phyloP scores from a whole-genome alignment of 2,797 vertebrate species.

The Diplodus puntazzo region DNA sequence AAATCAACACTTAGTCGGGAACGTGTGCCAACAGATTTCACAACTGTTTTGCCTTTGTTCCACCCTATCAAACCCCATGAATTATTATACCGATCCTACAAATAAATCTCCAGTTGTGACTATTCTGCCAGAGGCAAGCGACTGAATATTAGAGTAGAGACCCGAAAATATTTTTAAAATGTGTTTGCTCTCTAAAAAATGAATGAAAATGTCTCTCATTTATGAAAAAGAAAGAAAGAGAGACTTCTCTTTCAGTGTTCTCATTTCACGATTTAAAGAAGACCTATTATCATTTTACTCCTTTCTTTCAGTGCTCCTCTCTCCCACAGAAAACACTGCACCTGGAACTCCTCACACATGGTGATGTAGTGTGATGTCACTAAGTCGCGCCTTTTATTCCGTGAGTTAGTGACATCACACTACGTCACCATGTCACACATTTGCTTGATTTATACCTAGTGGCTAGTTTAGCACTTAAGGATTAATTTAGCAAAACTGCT shows the following conservation, averaged over 20 bases:
- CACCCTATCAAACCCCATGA: conserved; percentile 48
- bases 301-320: too few species aligned
- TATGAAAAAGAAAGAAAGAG: neutral
- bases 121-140: conserved; percentile 17
- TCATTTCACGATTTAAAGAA: neutral
- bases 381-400: too few species aligned
- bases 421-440: too few species aligned
- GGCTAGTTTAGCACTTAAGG: too few species aligned
- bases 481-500: too few species aligned
- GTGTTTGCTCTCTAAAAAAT: conserved; percentile 10
- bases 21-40: conserved; percentile 54
- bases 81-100: conserved; percentile 35
- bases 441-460: too few species aligned
- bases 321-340: too few species aligned
- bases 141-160: neutral
- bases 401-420: too few species aligned
- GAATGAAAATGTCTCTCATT: neutral
- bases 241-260: neutral
- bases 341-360: too few species aligned
- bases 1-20: conserved; percentile 20
- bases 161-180: neutral
- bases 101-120: conserved; percentile 39
- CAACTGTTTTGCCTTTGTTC: conserved; percentile 60
- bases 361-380: too few species aligned
- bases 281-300: too few species aligned